phyloP scores from a whole-genome alignment of 2,113 vertebrate genomes.

The Bujurquina vittata region DNA sequence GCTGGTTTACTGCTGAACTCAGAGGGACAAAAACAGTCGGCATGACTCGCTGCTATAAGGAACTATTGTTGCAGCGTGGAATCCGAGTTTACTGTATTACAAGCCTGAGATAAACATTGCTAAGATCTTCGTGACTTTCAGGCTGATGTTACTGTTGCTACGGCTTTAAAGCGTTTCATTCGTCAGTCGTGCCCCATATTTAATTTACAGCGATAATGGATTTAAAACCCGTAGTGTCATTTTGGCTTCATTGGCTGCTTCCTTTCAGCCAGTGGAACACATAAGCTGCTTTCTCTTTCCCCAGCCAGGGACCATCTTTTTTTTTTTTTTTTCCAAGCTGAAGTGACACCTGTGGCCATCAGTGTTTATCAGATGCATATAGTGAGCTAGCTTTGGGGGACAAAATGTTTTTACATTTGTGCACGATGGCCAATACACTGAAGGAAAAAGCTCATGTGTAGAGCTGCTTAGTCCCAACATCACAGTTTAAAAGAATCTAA shows the following conservation, averaged over 20 bases:
- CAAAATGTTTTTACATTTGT: background rate
- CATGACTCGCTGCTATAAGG: background rate
- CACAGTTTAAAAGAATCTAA: background rate
- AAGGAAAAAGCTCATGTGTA: background rate
- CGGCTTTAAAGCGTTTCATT: background rate
- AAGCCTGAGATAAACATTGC: background rate
- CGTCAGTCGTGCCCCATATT: background rate
- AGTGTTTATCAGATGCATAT: background rate
- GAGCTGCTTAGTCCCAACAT: background rate
- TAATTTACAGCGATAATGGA: background rate
- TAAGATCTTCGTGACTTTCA: background rate
- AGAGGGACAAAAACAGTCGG: conserved; percentile 28
- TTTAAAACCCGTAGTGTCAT: background rate
- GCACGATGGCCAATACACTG: background rate
- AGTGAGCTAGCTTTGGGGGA: background rate
- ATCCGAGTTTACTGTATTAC: background rate
- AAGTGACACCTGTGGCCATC: background rate
- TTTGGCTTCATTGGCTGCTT: background rate
- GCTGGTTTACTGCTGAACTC: conserved; percentile 30
- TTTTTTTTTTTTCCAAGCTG: background rate
- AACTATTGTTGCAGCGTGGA: conserved; percentile 1
- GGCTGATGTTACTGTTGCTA: background rate
- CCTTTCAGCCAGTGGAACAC: background rate
- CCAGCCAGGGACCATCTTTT: background rate
- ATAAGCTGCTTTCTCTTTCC: background rate